These are phyloP conservation scores for Podarcis cretensis DNA, from an alignment of 2,113 vertebrate species.

Conservation along the genomic window DNA sequence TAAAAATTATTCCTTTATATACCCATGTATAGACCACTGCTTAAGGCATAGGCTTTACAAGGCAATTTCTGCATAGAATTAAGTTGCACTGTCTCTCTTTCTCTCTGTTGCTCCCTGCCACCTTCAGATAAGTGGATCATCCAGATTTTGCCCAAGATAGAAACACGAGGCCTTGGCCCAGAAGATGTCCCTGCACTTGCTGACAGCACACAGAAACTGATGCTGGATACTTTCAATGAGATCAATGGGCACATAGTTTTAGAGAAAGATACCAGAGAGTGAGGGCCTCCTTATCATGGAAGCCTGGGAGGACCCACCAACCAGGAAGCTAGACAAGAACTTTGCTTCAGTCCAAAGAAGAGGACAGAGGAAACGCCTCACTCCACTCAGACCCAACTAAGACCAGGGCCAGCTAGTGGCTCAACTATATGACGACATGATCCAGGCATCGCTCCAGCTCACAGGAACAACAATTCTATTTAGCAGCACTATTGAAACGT, in stretches of 20 bases:
- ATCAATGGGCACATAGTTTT: background rate
- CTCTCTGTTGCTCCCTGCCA: background rate
- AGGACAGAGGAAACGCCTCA: background rate
- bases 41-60: background rate
- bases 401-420: background rate
- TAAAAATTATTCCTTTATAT: background rate
- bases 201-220: background rate
- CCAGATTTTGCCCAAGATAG: conserved; percentile 26
- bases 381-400: background rate
- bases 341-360: background rate
- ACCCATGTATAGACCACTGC: background rate
- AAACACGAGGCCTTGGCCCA: background rate
- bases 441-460: background rate
- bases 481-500: background rate
- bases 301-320: background rate
- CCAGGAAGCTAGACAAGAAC: background rate
- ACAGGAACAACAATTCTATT: background rate
- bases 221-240: conserved; percentile 12
- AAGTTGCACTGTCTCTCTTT: background rate
- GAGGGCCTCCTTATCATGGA: background rate
- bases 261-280: background rate
- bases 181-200: background rate
- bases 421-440: background rate
- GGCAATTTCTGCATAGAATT: background rate
- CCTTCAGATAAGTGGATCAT: background rate